Evolutionary conservation across 2,113 vertebrate genomes (phyloP).

Genomic region (Actenoides lindsayi): DNA sequence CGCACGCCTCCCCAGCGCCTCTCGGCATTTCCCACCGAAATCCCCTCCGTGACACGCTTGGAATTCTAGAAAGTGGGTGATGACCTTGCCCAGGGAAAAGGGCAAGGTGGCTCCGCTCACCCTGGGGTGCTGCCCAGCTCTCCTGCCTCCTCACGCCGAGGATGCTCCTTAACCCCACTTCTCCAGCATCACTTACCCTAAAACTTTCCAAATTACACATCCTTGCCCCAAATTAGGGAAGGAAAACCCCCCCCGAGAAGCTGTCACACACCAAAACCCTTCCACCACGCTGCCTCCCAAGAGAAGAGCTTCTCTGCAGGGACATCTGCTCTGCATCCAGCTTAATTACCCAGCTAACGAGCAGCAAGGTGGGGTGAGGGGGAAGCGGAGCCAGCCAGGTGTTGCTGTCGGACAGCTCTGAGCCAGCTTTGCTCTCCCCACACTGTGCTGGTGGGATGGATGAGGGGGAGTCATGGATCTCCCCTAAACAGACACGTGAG

Average conservation of each 20-base stretch:
- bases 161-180: fast-evolving
- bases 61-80: neutral
- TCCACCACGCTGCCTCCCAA: fast-evolving
- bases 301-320: neutral
- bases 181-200: neutral
- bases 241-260: neutral
- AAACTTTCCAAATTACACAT: fast-evolving
- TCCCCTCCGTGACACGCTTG: fast-evolving
- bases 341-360: neutral
- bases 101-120: neutral
- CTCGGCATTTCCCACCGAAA: neutral
- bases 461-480: neutral
- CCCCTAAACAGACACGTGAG: fast-evolving
- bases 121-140: neutral
- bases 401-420: neutral
- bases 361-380: neutral
- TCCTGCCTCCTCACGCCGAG: fast-evolving
- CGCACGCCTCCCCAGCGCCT: neutral
- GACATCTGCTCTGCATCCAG: neutral
- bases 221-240: fast-evolving
- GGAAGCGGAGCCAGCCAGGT: neutral
- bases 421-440: neutral
- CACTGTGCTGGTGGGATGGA: neutral
- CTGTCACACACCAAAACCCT: fast-evolving
- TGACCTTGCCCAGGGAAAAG: neutral